phyloP scores from a whole-genome alignment of 2,888 invertebrate species.

The Drosophila formosana region DNA sequence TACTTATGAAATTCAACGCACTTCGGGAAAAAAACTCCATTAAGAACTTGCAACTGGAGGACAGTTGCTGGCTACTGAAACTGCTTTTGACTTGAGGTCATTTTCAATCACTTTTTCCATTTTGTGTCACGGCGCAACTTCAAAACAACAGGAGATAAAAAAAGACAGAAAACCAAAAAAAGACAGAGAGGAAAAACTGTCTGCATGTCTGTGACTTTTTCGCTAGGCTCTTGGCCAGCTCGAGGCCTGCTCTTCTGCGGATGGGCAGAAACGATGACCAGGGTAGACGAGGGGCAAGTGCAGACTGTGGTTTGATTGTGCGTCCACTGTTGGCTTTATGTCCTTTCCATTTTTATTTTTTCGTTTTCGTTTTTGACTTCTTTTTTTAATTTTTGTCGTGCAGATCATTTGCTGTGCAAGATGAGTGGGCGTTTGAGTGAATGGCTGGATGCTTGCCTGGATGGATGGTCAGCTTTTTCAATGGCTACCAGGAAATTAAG shows the following conservation, averaged over 20 bases:
- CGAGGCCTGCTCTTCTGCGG: slow-evolving; percentile 31
- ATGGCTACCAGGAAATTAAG: slow-evolving; percentile 51
- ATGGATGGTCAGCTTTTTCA: slow-evolving; percentile 50
- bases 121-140: slow-evolving; percentile 58
- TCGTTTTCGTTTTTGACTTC: neutral
- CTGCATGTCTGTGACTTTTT: slow-evolving; percentile 63
- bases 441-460: slow-evolving; percentile 28
- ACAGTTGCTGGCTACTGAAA: slow-evolving; percentile 52
- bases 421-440: slow-evolving; percentile 62
- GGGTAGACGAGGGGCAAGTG: slow-evolving; percentile 15
- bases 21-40: slow-evolving; percentile 54
- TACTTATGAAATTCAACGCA: slow-evolving; percentile 52
- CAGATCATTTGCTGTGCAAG: slow-evolving; percentile 66
- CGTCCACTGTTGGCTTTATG: slow-evolving; percentile 44
- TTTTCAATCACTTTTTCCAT: slow-evolving; percentile 78
- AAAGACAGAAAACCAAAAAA: slow-evolving; percentile 13
- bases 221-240: slow-evolving; percentile 43
- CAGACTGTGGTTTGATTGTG: slow-evolving; percentile 63
- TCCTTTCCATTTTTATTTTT: slow-evolving; percentile 12
- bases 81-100: slow-evolving; percentile 79
- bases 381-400: slow-evolving; percentile 39
- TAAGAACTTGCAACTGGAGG: slow-evolving; percentile 58
- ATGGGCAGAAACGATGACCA: neutral
- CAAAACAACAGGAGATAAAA: slow-evolving; percentile 45
- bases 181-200: slow-evolving; percentile 32